Percentiles rank a stretch among this genome's conserved stretches.
phyloP scores from a whole-genome alignment of 2,113 vertebrate species.

The Pteruthius melanotis region DNA sequence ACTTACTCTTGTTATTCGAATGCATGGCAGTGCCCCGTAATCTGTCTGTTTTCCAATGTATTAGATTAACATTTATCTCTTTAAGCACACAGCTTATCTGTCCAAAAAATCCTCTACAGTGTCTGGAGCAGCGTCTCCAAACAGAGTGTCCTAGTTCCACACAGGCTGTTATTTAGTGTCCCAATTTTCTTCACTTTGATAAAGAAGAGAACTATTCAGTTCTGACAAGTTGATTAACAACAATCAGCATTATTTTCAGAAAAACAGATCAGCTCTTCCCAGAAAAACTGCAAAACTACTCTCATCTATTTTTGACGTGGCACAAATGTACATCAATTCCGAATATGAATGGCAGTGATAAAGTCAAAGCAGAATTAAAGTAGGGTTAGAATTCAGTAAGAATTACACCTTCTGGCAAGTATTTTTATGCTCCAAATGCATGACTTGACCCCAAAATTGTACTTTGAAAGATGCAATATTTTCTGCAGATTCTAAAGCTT shows the following conservation, averaged over 20 bases:
- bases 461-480: not conserved
- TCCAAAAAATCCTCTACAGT: conserved; percentile 61
- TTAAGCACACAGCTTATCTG: conserved; percentile 69
- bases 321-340: not conserved
- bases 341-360: conserved; percentile 1
- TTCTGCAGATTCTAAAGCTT: not conserved
- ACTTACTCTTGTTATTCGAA: conserved; percentile 38
- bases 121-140: conserved; percentile 53
- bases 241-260: conserved; percentile 57
- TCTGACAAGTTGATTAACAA: conserved; percentile 61
- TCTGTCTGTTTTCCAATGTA: conserved; percentile 61
- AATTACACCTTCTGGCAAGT: not conserved
- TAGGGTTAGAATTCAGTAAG: not conserved
- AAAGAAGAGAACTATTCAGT: conserved; percentile 38
- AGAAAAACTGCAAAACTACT: conserved; percentile 14
- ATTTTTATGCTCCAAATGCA: not conserved
- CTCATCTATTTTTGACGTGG: conserved; percentile 16
- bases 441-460: not conserved
- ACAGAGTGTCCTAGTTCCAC: conserved; percentile 3
- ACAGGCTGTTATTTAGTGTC: conserved; percentile 47
- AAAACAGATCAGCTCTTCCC: conserved; percentile 37
- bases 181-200: conserved; percentile 57
- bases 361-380: conserved; percentile 7
- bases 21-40: conserved; percentile 12
- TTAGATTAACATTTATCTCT: conserved; percentile 71